Conservation (phyloP, 2,797 vertebrate species). For the Phrynocephalus forsythii region DNA sequence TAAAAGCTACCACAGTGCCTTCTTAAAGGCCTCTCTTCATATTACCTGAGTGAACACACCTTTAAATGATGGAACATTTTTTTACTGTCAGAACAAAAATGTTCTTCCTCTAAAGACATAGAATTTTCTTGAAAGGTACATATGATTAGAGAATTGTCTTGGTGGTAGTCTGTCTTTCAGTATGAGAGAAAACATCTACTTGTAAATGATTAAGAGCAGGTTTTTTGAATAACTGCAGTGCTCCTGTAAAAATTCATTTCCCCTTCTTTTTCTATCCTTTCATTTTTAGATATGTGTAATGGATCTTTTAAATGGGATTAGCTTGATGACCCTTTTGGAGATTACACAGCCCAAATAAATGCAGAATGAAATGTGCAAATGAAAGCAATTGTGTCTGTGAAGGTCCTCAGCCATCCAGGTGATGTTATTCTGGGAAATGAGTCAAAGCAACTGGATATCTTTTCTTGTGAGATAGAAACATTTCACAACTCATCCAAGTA, state of each 20-base stretch:
- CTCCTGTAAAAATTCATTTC: background rate
- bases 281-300: background rate
- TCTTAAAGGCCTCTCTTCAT: background rate
- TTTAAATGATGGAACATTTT: background rate
- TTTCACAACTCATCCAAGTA: too few species aligned
- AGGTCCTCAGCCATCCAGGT: too few species aligned
- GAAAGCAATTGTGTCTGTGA: slow-evolving; percentile 14
- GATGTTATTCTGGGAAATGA: too few species aligned
- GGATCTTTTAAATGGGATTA: background rate
- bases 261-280: background rate
- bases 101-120: background rate
- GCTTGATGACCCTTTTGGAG: background rate
- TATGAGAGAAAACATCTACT: background rate
- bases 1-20: background rate
- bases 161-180: too few species aligned
- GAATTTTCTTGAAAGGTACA: background rate
- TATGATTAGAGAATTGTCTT: background rate
- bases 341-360: background rate
- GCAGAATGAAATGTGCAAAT: slow-evolving; percentile 2
- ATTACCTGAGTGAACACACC: background rate
- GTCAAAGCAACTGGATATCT: too few species aligned
- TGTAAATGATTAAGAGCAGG: background rate
- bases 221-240: background rate
- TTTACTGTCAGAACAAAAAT: background rate
- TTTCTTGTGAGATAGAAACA: too few species aligned